Evolutionary conservation across 1,140 invertebrate species (phyloP), one percentile per base, ranked within the genome.

Genomic region (Triops longicaudatus): DNA sequence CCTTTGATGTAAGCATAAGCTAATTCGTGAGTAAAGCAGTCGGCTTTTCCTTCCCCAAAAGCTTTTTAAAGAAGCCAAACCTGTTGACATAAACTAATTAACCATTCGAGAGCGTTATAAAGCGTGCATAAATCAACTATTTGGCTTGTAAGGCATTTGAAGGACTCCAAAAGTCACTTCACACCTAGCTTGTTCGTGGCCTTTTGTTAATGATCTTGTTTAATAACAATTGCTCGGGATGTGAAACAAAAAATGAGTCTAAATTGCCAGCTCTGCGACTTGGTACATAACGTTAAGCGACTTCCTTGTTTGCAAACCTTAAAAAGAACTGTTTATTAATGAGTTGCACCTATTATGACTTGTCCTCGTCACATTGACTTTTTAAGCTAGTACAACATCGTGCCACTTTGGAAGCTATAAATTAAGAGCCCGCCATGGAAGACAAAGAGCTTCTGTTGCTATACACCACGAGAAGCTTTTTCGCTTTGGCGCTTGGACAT

Each of bases 381-480:
- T 63, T 17, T 63, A 63, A 63, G 14, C 50, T 63, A 63, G 50
- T 63, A 63, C 50, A 22, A 63, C 17, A 63, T 17, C 50, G 17
- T 22, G 14, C 50, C 50, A 63, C 50, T 63, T 63, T 63, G 14
- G 22, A 63, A 63, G 50, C 50, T 63, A 63, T 63, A 63, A 63
- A 63, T 63, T 63, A 63, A 63, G 50, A 63, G n/a, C 50, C 50
- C 50, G 50, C 50, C 50, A 63, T 63, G 22, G 17, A 22, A 63
- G 50, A 63, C 50, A n/a, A 63, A 63, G 50, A 63, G 50, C 50
- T 63, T 63, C 50, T 63, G 50, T 63, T 63, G 50, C 22, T 63
- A 9, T 63, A 63, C 17, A 63, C 17, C 50, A 63, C 50, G 50
- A 63, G 50, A 63, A 63, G 10, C 50, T 14, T 63, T 63, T 63